Evolutionary conservation across 2,888 invertebrate species (phyloP).

Genomic region (Penaeus monodon): DNA sequence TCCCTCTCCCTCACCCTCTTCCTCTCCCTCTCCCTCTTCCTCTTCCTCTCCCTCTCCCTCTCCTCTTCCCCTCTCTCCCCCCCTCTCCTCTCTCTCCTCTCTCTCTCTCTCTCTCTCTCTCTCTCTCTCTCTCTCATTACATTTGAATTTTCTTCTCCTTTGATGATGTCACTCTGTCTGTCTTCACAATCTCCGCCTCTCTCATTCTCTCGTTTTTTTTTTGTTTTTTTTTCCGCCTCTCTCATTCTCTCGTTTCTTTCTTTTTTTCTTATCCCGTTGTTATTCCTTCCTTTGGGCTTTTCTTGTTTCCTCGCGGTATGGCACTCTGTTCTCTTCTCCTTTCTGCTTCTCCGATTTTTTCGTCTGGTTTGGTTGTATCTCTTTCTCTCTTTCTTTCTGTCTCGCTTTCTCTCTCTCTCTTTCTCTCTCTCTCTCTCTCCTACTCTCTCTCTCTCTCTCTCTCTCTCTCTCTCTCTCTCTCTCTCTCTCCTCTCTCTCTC

Average conservation of each 20-base stretch:
- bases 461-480: no score
- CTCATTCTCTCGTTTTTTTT: not conserved
- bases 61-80: not conserved
- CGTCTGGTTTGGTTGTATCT: not conserved
- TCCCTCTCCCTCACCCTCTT: no score
- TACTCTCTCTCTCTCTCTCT: no score
- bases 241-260: not conserved
- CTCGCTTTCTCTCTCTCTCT: not conserved
- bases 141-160: slow-evolving; percentile 7
- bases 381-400: not conserved
- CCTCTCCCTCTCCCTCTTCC: not conserved
- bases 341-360: not conserved
- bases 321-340: not conserved
- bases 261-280: not conserved
- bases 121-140: not conserved
- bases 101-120: not conserved
- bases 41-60: not conserved
- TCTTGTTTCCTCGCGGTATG: not conserved
- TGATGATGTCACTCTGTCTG: not conserved
- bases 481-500: no score
- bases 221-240: not conserved
- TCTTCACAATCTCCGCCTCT: not conserved
- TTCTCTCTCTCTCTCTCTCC: no score
- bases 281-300: not conserved
- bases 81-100: no score